Evolutionary conservation across 2,888 invertebrate species (phyloP).

Genomic region (Liodrosophila aerea): DNA sequence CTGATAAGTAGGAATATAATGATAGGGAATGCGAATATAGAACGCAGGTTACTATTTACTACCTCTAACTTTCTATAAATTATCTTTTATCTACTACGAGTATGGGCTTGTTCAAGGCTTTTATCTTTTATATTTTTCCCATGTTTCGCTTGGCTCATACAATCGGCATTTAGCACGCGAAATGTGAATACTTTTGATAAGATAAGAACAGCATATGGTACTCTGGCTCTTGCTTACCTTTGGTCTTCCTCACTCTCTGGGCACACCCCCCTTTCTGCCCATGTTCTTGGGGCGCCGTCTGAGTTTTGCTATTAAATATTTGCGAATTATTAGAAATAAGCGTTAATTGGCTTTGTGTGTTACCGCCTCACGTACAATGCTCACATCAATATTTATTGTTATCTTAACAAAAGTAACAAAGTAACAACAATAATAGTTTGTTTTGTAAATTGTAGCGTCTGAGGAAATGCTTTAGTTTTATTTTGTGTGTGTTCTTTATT

Average conservation of each 20-base stretch:
- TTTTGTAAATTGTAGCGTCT: conserved; percentile 50
- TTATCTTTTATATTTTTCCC: conserved; percentile 7
- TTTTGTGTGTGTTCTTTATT: conserved; percentile 10
- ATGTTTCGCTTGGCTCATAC: conserved; percentile 32
- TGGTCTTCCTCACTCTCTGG: not conserved
- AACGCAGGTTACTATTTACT: too few species aligned
- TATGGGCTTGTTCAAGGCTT: not conserved
- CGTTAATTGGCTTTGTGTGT: conserved; percentile 69
- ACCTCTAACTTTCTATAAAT: too few species aligned
- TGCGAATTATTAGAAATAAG: conserved; percentile 60
- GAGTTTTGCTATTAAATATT: conserved; percentile 48
- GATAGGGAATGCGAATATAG: too few species aligned
- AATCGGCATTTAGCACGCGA: conserved; percentile 45
- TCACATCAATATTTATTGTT: conserved; percentile 16
- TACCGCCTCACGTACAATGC: conserved; percentile 14
- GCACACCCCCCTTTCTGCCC: not conserved
- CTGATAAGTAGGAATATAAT: not conserved
- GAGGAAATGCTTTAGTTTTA: conserved; percentile 27
- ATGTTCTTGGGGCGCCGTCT: conserved; percentile 13
- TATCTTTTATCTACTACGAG: too few species aligned
- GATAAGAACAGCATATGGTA: conserved; percentile 38
- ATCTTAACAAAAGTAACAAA: conserved; percentile 22
- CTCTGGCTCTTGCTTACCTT: conserved; percentile 31
- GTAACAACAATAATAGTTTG: conserved; percentile 33
- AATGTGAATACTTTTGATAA: conserved; percentile 50